Evolutionary conservation across 2,888 invertebrate genomes (phyloP), one percentile per base, ranked within the genome.

Genomic region (Conus canariensis): DNA sequence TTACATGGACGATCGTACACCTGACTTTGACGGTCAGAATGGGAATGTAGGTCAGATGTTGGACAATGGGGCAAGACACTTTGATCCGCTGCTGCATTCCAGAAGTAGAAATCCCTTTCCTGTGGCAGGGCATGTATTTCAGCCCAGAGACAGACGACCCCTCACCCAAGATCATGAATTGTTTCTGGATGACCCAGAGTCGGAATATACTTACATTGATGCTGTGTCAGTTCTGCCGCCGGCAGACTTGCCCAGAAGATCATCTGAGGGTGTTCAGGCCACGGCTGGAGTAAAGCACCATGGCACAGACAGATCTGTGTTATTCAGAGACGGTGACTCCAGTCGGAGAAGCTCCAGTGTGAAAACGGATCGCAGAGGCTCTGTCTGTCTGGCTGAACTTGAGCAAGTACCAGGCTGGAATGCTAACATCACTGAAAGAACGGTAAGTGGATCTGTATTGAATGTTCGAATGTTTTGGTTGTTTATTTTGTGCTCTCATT

Each of bases 321-420:
- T n/a, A 3, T 74, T 74, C n/a, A 64, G 64, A 22, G 70, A 70
- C 19, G 4, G 22, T 22, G 70, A 70, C 22, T 16, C 22, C 8
- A 7, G 45, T 12, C 77, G 30, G 4, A 80, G 77, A 30, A 56
- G 8, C 22, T 58, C 82, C 19, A 19, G 25, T 6, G 82, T 8
- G 56, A 56, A n/a, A 19, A 56, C 22, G 58, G 58, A 25, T 7
- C 22, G 22, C 56, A 12, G 22, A 58, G 58, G 82, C 12, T 83
- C 82, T 58, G 82, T 58, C 82, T 19, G 56, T 25, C 56, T 12
- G 12, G 22, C 56, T 58, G 82, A 85, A 6, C 67, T 89, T 30
- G 59, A n/a, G 58, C 74, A 74, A 25, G 85, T 89, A 19, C 85
- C 89, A 19, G 89, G 89, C 56, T 89, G 89, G 89, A 85, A 70